A percentile compares a stretch with the other conserved stretches of the same genome.
These are phyloP conservation scores for Saimiri boliviensis DNA, from an alignment of 2,113 vertebrate species.

Conservation along the genomic window DNA sequence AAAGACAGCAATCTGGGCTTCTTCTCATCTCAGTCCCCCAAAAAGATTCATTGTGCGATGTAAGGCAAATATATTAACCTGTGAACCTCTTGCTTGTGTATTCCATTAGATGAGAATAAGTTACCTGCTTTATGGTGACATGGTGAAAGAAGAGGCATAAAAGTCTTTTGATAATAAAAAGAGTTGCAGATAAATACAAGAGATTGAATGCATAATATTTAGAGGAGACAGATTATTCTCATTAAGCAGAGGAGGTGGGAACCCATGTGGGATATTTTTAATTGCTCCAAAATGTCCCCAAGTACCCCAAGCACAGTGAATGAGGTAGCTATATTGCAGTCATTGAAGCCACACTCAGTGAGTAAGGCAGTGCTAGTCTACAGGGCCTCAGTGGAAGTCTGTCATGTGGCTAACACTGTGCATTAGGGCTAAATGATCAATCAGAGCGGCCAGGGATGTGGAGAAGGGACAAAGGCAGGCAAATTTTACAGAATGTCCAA, in stretches of 20 bases:
- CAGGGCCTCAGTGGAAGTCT: neutral
- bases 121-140: neutral
- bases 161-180: neutral
- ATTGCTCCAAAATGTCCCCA: neutral
- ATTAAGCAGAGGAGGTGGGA: neutral
- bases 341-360: neutral
- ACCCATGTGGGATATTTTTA: neutral
- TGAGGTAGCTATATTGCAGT: neutral
- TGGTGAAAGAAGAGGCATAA: neutral
- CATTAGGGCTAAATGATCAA: neutral
- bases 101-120: neutral
- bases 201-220: neutral
- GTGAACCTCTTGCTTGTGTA: neutral
- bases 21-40: neutral
- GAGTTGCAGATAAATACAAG: neutral
- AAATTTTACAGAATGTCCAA: neutral
- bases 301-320: neutral
- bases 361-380: too few species aligned
- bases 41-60: neutral
- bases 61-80: neutral
- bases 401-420: too few species aligned
- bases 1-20: neutral
- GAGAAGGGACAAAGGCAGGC: neutral
- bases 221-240: too few species aligned
- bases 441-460: too few species aligned